Percentiles rank a stretch among this genome's conserved stretches.
These are phyloP conservation scores for Xylocopa sonorina DNA, from an alignment of 1,140 invertebrate species.

Conservation along the genomic window DNA sequence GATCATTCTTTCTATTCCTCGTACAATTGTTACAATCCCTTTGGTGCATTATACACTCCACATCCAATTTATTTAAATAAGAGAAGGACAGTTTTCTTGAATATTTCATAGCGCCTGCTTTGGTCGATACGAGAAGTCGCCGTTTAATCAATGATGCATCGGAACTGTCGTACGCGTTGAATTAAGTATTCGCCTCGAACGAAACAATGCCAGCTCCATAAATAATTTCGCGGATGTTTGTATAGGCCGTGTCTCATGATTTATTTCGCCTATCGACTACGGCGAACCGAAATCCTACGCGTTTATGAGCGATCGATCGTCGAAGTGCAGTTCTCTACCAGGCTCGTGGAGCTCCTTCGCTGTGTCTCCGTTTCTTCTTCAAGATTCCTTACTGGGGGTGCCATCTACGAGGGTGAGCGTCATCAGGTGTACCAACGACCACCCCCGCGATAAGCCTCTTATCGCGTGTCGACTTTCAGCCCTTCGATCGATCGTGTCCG, in stretches of 20 bases:
- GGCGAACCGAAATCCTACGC: neutral
- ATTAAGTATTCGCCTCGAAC: neutral
- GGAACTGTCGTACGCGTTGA: neutral
- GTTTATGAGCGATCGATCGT: neutral
- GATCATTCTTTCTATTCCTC: no score
- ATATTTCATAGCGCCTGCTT: no score
- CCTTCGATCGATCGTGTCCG: neutral
- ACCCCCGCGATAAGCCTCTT: conserved; percentile 20
- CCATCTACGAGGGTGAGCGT: conserved; percentile 23
- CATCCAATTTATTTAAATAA: no score
- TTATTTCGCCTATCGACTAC: neutral
- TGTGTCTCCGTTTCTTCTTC: neutral
- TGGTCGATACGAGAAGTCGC: neutral
- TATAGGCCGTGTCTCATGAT: neutral
- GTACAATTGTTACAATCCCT: no score
- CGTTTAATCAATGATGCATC: neutral
- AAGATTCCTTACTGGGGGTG: no score
- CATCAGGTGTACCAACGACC: neutral
- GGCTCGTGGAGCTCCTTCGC: neutral
- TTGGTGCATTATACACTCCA: no score
- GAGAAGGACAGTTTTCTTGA: no score
- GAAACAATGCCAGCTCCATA: neutral
- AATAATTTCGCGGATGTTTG: no score
- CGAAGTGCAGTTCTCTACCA: conserved; percentile 8
- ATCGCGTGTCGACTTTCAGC: conserved; percentile 23